Evolutionary conservation across 2,888 invertebrate genomes (phyloP), one percentile per base, ranked within the genome.

Genomic region (Drosophila leonis): DNA sequence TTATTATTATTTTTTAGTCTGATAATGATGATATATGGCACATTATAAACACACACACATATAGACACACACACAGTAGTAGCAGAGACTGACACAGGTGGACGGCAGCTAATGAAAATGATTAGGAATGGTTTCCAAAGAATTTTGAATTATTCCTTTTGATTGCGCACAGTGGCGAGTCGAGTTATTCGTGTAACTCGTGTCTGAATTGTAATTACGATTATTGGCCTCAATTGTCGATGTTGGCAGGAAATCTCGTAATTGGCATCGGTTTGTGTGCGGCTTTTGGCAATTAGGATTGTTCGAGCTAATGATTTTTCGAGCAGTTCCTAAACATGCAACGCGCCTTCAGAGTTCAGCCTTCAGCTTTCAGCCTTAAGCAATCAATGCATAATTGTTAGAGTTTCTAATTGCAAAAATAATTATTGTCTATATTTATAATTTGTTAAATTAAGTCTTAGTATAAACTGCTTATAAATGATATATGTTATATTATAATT

Each of bases 1-100:
- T 49, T 18, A 49, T 20, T 18, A 48, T 31, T 48, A 48, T 48
- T 48, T 79, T 65, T 72, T 54, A 72, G 83, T 61, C 88, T 56
- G 86, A 88, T 84, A 84, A 84, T 84, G 84, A 84, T 84, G 84
- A 84, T 84, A 85, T 88, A 84, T 88, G 88, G 88, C 83, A 70
- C 69, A 81, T 78, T 75, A 80, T 75, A 74, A 72, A 66, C 73
- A 48, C 62, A 74, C 69, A 67, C 68, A 65, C 57, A 31, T n/a
- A n/a, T n/a, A n/a, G n/a, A n/a, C 55, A 37, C 31, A 63, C 42
- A 51, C 27, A 61, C 18, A 66, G 48, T 44, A 13, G 42, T 41
- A 1, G 37, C 12, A 41, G 15, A 24, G 44, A 66, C 52, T 37
- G 64, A 54, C 35, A 59, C 62, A 75, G 63, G 66, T 75, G 75